A percentile compares a stretch with the other conserved stretches of the same genome.
phyloP scores from a whole-genome alignment of 2,888 invertebrate genomes.

The Glyphotaelius pellucidus region DNA sequence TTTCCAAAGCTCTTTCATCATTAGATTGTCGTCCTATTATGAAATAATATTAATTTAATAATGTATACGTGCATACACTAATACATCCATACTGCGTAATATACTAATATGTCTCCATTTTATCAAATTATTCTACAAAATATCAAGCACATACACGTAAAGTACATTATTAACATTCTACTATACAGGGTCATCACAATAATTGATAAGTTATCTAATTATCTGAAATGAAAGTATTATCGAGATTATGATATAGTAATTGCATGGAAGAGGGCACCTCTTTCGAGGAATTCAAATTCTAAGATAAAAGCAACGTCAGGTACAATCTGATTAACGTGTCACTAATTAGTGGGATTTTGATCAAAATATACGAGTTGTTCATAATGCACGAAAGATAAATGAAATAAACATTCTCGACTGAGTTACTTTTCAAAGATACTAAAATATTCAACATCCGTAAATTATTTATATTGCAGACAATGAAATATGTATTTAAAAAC shows the following conservation, averaged over 20 bases:
- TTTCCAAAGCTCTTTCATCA: background rate
- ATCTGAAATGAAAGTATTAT: background rate
- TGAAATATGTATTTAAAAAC: too few species aligned
- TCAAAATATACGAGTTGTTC: background rate
- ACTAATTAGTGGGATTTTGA: background rate
- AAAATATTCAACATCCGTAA: too few species aligned
- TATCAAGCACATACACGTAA: background rate
- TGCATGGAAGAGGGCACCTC: background rate
- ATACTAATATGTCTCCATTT: background rate
- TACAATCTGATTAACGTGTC: background rate
- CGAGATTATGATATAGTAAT: background rate
- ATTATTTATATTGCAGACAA: too few species aligned
- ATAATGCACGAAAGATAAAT: background rate
- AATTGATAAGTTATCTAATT: background rate
- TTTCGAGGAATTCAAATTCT: background rate
- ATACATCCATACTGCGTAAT: too few species aligned
- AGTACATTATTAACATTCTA: background rate
- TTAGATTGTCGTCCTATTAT: background rate
- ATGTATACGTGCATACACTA: too few species aligned
- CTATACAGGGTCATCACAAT: background rate
- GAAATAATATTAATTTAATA: background rate
- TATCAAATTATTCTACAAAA: background rate
- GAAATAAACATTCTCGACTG: background rate
- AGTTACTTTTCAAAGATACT: too few species aligned
- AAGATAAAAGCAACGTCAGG: background rate